Percentiles rank a stretch among this genome's conserved stretches.
These are phyloP conservation scores for Phycodurus eques DNA, from an alignment of 2,113 vertebrate genomes.

Conservation along the genomic window DNA sequence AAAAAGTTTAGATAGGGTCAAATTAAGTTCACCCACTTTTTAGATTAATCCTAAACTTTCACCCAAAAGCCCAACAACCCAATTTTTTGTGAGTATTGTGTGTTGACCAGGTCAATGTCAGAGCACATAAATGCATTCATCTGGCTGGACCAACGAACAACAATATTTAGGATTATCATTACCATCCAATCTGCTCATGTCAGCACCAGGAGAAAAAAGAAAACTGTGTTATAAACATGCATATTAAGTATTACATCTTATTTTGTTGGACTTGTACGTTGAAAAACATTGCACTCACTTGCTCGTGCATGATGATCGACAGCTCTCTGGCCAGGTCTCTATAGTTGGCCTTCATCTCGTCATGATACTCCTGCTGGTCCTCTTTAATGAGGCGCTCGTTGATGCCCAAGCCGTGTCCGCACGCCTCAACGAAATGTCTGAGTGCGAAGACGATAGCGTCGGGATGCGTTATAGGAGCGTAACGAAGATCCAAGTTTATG, in stretches of 20 bases:
- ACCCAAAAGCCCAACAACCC: neutral
- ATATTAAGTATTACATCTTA: constrained; percentile 15
- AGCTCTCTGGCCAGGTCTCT: constrained; percentile 91
- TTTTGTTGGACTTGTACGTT: neutral
- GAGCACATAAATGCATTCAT: neutral
- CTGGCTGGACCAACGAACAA: constrained; percentile 50
- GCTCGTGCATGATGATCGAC: constrained; percentile 96
- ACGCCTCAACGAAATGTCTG: constrained; percentile 97
- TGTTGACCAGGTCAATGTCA: neutral
- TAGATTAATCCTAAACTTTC: neutral
- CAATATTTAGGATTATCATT: constrained; percentile 66
- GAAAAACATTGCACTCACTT: constrained; percentile 70
- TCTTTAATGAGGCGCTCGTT: constrained; percentile 97
- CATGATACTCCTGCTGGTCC: constrained; percentile 96
- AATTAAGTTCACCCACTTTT: neutral
- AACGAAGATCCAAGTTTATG: neutral
- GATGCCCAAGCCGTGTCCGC: constrained; percentile 87
- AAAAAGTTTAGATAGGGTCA: neutral
- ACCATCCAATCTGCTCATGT: constrained; percentile 94
- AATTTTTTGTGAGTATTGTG: neutral
- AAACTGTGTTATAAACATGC: constrained; percentile 46
- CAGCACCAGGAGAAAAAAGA: constrained; percentile 74
- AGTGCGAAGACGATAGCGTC: neutral
- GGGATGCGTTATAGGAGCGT: constrained; percentile 2
- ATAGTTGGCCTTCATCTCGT: constrained; percentile 98